Percentiles rank a stretch among this genome's conserved stretches.
Evolutionary conservation across 2,888 invertebrate species (phyloP).

Genomic region (Buathra laborator): DNA sequence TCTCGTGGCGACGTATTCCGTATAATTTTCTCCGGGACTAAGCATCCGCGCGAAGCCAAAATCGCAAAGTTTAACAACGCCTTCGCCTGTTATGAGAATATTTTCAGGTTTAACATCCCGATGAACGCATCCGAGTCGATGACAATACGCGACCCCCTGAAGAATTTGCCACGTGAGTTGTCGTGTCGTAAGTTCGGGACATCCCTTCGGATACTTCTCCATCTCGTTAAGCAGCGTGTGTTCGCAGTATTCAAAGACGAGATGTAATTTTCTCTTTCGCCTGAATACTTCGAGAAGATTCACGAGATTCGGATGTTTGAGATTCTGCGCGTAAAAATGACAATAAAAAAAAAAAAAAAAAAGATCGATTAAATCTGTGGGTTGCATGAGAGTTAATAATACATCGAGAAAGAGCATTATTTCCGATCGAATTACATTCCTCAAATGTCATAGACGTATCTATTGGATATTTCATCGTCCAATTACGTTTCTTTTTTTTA

Average conservation of each 20-base stretch:
- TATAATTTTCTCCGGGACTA: conserved; percentile 98
- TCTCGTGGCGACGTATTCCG: conserved; percentile 99
- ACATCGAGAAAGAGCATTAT: not conserved
- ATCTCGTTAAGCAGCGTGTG: conserved; percentile 98
- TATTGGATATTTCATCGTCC: not conserved
- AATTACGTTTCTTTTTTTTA: not conserved
- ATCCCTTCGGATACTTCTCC: conserved; percentile 97
- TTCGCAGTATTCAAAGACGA: conserved; percentile 99
- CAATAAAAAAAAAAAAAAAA: conserved; percentile 40
- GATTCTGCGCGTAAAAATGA: conserved; percentile 89
- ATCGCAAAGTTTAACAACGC: conserved; percentile 98
- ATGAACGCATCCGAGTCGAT: conserved; percentile 98
- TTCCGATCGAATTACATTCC: not conserved
- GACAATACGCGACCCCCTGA: conserved; percentile 98
- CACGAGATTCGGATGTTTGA: conserved; percentile 99
- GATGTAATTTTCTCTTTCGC: conserved; percentile 96
- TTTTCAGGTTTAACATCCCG: conserved; percentile 99
- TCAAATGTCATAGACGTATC: not conserved
- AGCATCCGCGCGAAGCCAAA: conserved; percentile 99
- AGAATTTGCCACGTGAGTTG: conserved; percentile 98
- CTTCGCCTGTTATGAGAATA: conserved; percentile 96
- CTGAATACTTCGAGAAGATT: conserved; percentile 99
- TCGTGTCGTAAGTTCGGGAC: conserved; percentile 95
- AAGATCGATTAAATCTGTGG: not conserved
- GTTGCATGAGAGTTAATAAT: not conserved